Evolutionary conservation across 1,140 invertebrate genomes (phyloP).

Genomic region (Sinonovacula constricta): DNA sequence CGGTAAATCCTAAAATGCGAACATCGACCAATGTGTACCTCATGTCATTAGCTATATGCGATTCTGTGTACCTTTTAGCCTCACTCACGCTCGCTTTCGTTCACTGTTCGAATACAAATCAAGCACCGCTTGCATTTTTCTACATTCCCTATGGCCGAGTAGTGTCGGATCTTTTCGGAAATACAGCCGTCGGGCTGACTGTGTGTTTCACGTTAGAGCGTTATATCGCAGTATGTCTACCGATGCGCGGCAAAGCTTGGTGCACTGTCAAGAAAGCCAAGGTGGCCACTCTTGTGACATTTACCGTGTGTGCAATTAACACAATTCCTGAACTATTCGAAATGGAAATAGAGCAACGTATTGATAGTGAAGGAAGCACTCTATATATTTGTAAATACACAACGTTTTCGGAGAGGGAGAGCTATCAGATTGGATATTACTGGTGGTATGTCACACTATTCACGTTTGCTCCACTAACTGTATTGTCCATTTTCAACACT

Average conservation of each 20-base stretch:
- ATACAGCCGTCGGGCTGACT: conserved; percentile 87
- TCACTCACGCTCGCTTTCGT: conserved; percentile 68
- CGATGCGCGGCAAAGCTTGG: conserved; percentile 85
- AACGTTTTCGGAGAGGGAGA: conserved; percentile 77
- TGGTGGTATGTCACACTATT: conserved; percentile 85
- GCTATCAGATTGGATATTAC: conserved; percentile 84
- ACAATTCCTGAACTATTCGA: conserved; percentile 70
- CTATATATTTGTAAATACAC: conserved; percentile 63
- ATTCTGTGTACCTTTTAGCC: conserved; percentile 85
- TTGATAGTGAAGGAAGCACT: neutral
- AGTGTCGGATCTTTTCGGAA: conserved; percentile 84
- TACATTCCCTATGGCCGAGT: conserved; percentile 81
- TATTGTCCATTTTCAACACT: conserved; percentile 86
- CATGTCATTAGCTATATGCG: conserved; percentile 86
- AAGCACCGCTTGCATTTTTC: conserved; percentile 63
- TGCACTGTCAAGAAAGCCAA: conserved; percentile 82
- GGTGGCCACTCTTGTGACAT: conserved; percentile 55
- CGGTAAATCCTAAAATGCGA: conserved; percentile 85
- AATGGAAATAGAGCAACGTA: conserved; percentile 56
- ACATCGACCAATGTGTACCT: conserved; percentile 87
- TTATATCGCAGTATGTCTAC: conserved; percentile 88
- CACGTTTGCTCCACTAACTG: conserved; percentile 83
- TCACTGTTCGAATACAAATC: conserved; percentile 56
- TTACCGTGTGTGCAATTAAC: conserved; percentile 58
- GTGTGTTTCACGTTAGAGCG: conserved; percentile 89